Percentiles rank a stretch among this genome's conserved stretches.
Conservation (phyloP, 1,140 invertebrate genomes). For the Drosophila serrata region DNA sequence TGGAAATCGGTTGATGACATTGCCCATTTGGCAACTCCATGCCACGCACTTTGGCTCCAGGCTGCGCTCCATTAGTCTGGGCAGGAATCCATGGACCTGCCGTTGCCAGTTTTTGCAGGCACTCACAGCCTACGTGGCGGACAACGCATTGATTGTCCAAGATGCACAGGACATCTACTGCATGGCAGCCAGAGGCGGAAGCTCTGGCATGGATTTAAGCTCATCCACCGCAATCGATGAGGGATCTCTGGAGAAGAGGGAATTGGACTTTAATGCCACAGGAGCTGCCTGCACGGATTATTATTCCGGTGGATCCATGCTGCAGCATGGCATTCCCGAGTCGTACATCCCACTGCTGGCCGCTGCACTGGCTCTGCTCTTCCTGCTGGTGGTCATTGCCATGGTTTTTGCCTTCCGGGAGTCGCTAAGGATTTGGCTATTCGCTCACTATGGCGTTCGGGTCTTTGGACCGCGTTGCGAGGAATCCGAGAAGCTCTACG, state of each 20-base stretch:
- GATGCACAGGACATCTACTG: slow-evolving; percentile 93
- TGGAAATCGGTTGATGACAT: slow-evolving; percentile 92
- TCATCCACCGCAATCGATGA: slow-evolving; percentile 16
- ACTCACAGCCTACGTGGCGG: slow-evolving; percentile 92
- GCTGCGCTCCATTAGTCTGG: slow-evolving; percentile 90
- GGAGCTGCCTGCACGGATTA: slow-evolving; percentile 91
- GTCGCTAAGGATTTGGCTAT: slow-evolving; percentile 94
- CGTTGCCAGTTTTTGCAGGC: slow-evolving; percentile 95
- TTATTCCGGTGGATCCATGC: slow-evolving; percentile 92
- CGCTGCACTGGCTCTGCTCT: slow-evolving; percentile 90
- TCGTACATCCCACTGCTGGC: slow-evolving; percentile 94
- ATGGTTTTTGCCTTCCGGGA: slow-evolving; percentile 94
- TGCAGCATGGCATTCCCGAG: slow-evolving; percentile 93
- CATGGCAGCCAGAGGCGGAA: slow-evolving; percentile 88
- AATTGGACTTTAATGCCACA: slow-evolving; percentile 92
- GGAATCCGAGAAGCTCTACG: slow-evolving; percentile 94
- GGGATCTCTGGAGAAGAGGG: slow-evolving; percentile 86
- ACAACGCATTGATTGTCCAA: slow-evolving; percentile 92
- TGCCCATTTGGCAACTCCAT: slow-evolving; percentile 93
- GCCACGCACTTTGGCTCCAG: slow-evolving; percentile 84
- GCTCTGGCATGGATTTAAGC: slow-evolving; percentile 86
- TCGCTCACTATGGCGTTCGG: slow-evolving; percentile 93
- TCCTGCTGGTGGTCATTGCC: slow-evolving; percentile 90
- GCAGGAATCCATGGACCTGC: slow-evolving; percentile 95
- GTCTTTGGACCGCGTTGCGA: slow-evolving; percentile 89